Base-by-base conservation (phyloP, 1,140 invertebrate genomes). In the Chelonus insularis region DNA sequence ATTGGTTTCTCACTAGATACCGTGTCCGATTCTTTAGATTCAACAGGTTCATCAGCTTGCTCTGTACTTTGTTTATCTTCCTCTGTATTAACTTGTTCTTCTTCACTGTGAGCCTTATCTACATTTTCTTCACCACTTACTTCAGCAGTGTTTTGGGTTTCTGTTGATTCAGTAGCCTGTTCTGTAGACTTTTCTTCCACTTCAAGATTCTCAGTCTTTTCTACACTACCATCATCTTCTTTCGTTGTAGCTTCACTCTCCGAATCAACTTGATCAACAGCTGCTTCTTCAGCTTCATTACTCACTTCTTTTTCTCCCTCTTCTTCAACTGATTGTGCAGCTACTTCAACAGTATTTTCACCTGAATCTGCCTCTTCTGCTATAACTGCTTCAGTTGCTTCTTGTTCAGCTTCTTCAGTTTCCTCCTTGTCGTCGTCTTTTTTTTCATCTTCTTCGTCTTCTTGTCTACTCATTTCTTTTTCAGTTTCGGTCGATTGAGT, bases 1-100 rank as follows among this genome's bases (percentile, higher is more conserved):
- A n/a, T n/a, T n/a, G n/a, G n/a, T n/a, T n/a, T n/a, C n/a, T n/a
- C n/a, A n/a, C n/a, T n/a, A n/a, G n/a, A n/a, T n/a, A n/a, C n/a
- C n/a, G n/a, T n/a, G n/a, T n/a, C n/a, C n/a, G n/a, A n/a, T n/a
- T n/a, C n/a, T n/a, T n/a, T n/a, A 39, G 65, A 68, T 20, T 63
- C 60, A 11, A 68, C 57, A 51, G 11, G 56, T n/a, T 65, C 70
- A 3, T 59, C 57, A 51, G 18, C 63, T 62, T 79, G 73, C 29
- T 72, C 72, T 62, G 79, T 29, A 7, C 25, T 29, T n/a, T n/a
- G 69, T 65, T 80, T 76, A 45, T 60, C 50, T 11, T 63, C 62
- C 6, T 57, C 63, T 16, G 41, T 39, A 39, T 39, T 39, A 12
- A 12, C 41, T 43, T 43, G 12, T 14, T 43, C 41, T 39, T 29